Percentiles rank a stretch among this genome's conserved stretches.
phyloP scores from a whole-genome alignment of 2,797 vertebrate genomes.

The Poeciliopsis paucimaculata region DNA sequence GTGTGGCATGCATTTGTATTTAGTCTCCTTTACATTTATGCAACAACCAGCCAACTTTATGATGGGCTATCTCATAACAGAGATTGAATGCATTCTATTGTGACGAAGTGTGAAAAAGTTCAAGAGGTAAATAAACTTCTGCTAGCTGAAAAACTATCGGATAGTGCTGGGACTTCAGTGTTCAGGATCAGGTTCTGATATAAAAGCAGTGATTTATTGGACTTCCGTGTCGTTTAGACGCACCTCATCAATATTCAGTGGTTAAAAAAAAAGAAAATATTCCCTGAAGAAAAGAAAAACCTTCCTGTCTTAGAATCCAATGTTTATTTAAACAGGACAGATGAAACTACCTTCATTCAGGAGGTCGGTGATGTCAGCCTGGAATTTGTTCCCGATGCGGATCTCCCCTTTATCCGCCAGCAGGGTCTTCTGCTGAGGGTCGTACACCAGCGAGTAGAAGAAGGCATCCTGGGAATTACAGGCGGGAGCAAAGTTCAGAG shows the following conservation, averaged over 20 bases:
- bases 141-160: conserved; percentile 15
- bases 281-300: conserved; percentile 26
- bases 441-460: conserved; percentile 98
- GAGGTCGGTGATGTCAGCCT: conserved; percentile 96
- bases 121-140: background rate
- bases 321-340: conserved; percentile 1
- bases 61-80: background rate
- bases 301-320: conserved; percentile 10
- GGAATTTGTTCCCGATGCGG: conserved; percentile 95
- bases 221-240: too few species aligned
- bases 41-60: background rate
- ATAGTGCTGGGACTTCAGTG: background rate
- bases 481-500: conserved; percentile 47
- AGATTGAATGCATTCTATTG: background rate
- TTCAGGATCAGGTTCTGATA: background rate
- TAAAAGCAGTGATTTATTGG: background rate
- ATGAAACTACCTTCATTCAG: conserved; percentile 87
- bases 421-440: conserved; percentile 97
- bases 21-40: background rate
- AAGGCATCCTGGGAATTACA: conserved; percentile 89
- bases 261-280: background rate
- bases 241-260: background rate
- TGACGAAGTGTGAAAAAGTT: background rate
- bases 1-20: background rate
- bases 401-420: conserved; percentile 98